Evolutionary conservation across 2,888 invertebrate genomes (phyloP), one percentile per base, ranked within the genome.

Genomic region (Lithophane semibrunnea): DNA sequence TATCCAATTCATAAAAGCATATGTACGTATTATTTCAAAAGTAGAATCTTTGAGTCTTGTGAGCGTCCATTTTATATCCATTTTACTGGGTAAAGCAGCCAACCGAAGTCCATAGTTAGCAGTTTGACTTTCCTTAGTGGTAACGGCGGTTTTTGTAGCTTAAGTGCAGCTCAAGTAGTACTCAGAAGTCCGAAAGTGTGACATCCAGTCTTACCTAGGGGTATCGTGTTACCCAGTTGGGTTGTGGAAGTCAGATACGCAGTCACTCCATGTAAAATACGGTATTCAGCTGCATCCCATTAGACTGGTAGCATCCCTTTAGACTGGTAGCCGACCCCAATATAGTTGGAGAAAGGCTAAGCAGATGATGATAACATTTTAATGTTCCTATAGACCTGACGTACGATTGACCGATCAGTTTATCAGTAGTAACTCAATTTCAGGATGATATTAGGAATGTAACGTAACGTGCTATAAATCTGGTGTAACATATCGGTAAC

Each of bases 401-500:
- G 56, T 56, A 58, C 24, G 58, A 5, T 24, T 13, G 13, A 5
- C 12, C 24, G 12, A 21, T 29, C 52, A 52, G 29, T 29, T 52
- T 24, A 54, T 21, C 18, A 29, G 8, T n/a, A 44, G 4, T 29
- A 12, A 61, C 21, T 54, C 52, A 47, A 12, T 7, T 44, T 0
- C 44, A 47, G 24, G 7, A 29, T 37, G 24, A 37, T 44, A 47
- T 63, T 54, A 77, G 12, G 37, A 37, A 77, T 54, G 61, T 54
- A 12, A 21, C 21, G 21, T 12, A 21, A 37, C 52, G 16, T 3
- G 7, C 58, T 10, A n/a, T 78, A 37, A 24, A n/a, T 78, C 44
- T 13, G 21, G 1, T 0, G 44, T 8, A 72, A 78, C 58, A 13
- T 73, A 78, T 79, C 37, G 60, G 13, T n/a, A 37, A 18, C 37